phyloP scores from a whole-genome alignment of 2,888 invertebrate species.

The Drosophila anomalipes region DNA sequence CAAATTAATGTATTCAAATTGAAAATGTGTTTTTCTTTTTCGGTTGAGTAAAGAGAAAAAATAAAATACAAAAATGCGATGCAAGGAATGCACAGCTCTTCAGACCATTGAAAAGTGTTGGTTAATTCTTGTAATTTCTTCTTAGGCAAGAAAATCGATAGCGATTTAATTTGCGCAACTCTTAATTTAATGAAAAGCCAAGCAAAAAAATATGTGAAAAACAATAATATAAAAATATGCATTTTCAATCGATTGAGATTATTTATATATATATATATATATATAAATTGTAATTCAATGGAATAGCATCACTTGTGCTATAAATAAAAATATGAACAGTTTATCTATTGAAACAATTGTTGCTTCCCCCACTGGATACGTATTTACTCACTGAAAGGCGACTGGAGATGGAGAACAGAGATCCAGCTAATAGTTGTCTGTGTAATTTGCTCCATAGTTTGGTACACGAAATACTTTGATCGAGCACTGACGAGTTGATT shows the following conservation, averaged over 20 bases:
- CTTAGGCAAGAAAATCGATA: not conserved
- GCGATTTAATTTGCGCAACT: not conserved
- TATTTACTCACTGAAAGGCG: not conserved
- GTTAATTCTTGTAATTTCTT: not conserved
- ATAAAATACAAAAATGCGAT: not conserved
- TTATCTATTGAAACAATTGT: not conserved
- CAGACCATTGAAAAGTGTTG: not conserved
- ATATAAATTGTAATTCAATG: not conserved
- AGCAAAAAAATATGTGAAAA: not conserved
- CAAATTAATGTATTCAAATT: slow-evolving; percentile 1
- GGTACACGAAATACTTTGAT: not conserved
- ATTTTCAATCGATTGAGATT: not conserved
- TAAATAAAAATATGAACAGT: not conserved
- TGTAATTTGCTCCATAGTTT: not conserved
- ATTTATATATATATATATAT: not conserved
- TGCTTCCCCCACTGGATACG: not conserved
- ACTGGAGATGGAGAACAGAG: not conserved
- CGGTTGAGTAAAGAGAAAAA: not conserved
- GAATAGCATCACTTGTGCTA: not conserved
- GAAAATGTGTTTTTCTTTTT: not conserved
- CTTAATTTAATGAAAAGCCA: not conserved
- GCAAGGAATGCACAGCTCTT: not conserved
- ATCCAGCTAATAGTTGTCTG: no score
- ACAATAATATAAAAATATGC: not conserved
- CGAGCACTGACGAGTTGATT: not conserved